Conservation (phyloP, 2,113 vertebrate genomes). For the Xerus inauris region DNA sequence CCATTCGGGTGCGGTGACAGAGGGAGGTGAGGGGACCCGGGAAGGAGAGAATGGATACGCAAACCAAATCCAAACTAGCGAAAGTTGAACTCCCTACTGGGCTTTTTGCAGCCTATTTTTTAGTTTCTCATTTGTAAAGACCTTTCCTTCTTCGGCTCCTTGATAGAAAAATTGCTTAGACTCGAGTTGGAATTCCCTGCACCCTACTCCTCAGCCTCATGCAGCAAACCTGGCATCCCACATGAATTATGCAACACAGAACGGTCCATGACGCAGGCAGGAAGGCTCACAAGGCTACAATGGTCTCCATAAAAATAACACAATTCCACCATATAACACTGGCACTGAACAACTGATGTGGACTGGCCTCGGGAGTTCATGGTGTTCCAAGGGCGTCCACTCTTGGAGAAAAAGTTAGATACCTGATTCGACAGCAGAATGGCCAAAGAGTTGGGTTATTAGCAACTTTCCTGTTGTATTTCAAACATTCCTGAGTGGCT, state of each 20-base stretch:
- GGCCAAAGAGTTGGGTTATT: neutral
- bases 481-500: neutral
- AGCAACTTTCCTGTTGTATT: neutral
- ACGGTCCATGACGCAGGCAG: neutral
- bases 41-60: neutral
- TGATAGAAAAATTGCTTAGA: neutral
- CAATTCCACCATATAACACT: neutral
- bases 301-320: slow-evolving; percentile 12
- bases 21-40: neutral
- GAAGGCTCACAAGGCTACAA: neutral
- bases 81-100: neutral
- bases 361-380: too few relatives aligned
- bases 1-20: neutral
- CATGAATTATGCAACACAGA: neutral
- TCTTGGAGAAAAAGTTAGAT: neutral
- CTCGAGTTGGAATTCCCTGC: neutral
- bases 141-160: neutral
- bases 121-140: neutral
- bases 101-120: neutral
- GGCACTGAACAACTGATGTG: neutral
- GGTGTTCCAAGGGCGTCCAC: neutral
- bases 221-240: neutral
- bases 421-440: neutral
- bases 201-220: neutral
- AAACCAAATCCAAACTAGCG: neutral